Percentiles rank a stretch among this genome's conserved stretches.
Conservation (phyloP, 1,140 invertebrate genomes). For the Drosophila nannoptera region DNA sequence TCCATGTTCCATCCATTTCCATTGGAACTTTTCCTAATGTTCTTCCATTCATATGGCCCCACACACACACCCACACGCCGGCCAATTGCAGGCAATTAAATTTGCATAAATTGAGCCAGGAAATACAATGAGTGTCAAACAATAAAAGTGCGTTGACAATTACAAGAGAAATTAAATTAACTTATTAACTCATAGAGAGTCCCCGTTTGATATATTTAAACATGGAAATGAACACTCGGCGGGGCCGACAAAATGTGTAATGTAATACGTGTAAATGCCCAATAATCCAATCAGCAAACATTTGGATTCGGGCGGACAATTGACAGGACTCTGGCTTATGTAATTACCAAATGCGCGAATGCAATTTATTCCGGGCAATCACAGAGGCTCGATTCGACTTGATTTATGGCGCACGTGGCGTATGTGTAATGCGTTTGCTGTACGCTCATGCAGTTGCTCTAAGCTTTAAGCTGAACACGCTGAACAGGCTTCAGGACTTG, state of each 20-base stretch:
- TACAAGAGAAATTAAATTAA: constrained; percentile 76
- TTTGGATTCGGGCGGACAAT: constrained; percentile 43
- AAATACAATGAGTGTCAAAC: constrained; percentile 55
- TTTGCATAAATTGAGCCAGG: constrained; percentile 67
- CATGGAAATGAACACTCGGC: constrained; percentile 37
- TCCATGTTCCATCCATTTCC: not conserved
- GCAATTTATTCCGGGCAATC: constrained; percentile 48
- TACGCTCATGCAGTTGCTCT: constrained; percentile 26
- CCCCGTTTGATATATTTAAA: constrained; percentile 42
- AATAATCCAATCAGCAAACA: constrained; percentile 75
- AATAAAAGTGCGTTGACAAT: constrained; percentile 73
- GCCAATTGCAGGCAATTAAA: constrained; percentile 70
- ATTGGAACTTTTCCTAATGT: not conserved
- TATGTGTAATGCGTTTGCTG: constrained; percentile 20
- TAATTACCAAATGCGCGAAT: constrained; percentile 52
- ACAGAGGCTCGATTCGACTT: constrained; percentile 14
- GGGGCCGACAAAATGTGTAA: constrained; percentile 62
- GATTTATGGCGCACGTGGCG: constrained; percentile 29
- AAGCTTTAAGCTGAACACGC: not conserved
- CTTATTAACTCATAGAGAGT: constrained; percentile 61
- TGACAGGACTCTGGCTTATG: constrained; percentile 45
- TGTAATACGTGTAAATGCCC: constrained; percentile 67
- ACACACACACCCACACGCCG: constrained; percentile 1
- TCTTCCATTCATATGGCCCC: not conserved
- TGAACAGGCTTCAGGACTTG: not conserved